A percentile compares a stretch with the other conserved stretches of the same genome.
Conservation (phyloP, 2,113 vertebrate genomes). For the human region GRCh38 chr2:187440501-187441000, state of each 20-base stretch:
- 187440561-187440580: neutral
- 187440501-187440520: neutral
- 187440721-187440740: slow-evolving; percentile 17
- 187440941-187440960: neutral
- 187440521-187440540: neutral
- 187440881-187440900: slow-evolving; percentile 37
- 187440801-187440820: neutral
- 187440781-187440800: slow-evolving; percentile 31
- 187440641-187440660: neutral
- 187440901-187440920: neutral
- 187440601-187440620: neutral
- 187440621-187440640: slow-evolving; percentile 1
- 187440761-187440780: neutral
- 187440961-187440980: neutral
- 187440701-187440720: neutral
- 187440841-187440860: neutral
- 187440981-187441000: neutral
- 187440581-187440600: neutral
- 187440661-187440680: neutral
- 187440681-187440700: neutral
- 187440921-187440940: neutral
- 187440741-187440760: neutral
- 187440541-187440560: neutral
- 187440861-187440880: neutral
- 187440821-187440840: neutral